Evolutionary conservation across 2,797 vertebrate species (phyloP).

Genomic region (Artibeus lituratus): DNA sequence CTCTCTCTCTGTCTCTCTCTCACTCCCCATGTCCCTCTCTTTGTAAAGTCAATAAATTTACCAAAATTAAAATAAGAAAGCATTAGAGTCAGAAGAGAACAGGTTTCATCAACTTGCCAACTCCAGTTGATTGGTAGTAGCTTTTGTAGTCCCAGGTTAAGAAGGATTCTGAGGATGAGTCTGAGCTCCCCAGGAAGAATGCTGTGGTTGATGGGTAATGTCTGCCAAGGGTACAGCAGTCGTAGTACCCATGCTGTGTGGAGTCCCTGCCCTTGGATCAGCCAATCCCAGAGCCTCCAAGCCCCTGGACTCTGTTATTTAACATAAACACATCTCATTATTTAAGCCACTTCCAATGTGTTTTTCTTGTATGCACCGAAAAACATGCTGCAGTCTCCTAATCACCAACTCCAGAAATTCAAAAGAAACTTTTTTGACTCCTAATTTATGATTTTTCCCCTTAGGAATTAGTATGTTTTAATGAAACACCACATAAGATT

Average conservation of each 20-base stretch:
- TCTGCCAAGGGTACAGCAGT: neutral
- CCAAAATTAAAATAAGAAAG: neutral
- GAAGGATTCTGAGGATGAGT: neutral
- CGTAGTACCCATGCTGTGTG: fast-evolving
- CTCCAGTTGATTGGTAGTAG: neutral
- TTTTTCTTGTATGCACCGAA: neutral
- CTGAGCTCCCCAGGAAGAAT: neutral
- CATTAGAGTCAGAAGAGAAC: neutral
- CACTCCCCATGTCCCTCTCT: neutral
- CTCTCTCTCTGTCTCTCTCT: neutral
- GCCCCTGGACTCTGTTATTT: neutral
- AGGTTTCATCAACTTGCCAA: neutral
- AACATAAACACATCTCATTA: neutral
- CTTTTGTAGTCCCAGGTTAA: neutral
- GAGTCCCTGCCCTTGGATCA: neutral
- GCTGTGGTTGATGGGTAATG: neutral
- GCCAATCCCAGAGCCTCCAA: fast-evolving
- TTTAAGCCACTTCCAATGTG: neutral
- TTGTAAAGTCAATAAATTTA: neutral
- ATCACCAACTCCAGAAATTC: neutral
- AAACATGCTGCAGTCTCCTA: neutral
- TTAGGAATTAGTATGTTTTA: neutral
- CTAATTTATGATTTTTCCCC: neutral
- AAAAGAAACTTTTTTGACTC: neutral
- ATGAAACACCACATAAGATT: neutral